Percentiles rank a stretch among this genome's conserved stretches.
These are phyloP conservation scores for Physella acuta DNA, from an alignment of 1,140 invertebrate species.

Conservation along the genomic window DNA sequence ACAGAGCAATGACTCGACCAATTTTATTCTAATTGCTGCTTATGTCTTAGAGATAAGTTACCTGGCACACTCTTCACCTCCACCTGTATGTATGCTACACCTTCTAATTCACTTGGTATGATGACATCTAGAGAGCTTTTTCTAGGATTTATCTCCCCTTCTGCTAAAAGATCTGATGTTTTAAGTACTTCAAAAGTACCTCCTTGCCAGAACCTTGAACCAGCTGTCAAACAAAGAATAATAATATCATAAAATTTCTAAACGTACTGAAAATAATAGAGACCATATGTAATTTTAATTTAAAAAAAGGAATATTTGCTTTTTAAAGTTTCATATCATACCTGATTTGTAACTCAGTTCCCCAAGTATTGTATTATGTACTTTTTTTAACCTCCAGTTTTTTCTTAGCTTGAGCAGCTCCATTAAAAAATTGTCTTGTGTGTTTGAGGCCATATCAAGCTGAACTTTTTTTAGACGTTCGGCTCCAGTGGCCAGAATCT, in stretches of 20 bases:
- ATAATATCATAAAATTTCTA: no score
- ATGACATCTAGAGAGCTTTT: conserved; percentile 85
- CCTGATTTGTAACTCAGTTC: conserved; percentile 91
- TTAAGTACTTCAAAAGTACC: conserved; percentile 96
- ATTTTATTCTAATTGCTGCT: no score
- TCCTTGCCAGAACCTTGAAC: conserved; percentile 88
- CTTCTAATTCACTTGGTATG: conserved; percentile 90
- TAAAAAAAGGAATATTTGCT: not conserved
- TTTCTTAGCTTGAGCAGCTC: conserved; percentile 86
- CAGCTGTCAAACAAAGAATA: no score
- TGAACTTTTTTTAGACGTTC: conserved; percentile 81
- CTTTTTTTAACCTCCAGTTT: conserved; percentile 94
- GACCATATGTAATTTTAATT: not conserved
- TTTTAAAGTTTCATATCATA: conserved; percentile 51
- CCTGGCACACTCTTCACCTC: conserved; percentile 73
- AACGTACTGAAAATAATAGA: conserved; percentile 1
- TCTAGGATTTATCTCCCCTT: conserved; percentile 52
- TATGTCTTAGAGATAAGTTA: conserved; percentile 16
- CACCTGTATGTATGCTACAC: conserved; percentile 93
- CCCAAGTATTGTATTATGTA: conserved; percentile 91
- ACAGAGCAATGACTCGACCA: no score
- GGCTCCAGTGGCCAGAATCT: conserved; percentile 79
- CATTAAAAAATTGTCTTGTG: conserved; percentile 80
- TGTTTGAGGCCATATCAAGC: conserved; percentile 72
- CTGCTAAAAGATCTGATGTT: conserved; percentile 72